Evolutionary conservation across 2,113 vertebrate genomes (phyloP).

Genomic region (Physeter macrocephalus): DNA sequence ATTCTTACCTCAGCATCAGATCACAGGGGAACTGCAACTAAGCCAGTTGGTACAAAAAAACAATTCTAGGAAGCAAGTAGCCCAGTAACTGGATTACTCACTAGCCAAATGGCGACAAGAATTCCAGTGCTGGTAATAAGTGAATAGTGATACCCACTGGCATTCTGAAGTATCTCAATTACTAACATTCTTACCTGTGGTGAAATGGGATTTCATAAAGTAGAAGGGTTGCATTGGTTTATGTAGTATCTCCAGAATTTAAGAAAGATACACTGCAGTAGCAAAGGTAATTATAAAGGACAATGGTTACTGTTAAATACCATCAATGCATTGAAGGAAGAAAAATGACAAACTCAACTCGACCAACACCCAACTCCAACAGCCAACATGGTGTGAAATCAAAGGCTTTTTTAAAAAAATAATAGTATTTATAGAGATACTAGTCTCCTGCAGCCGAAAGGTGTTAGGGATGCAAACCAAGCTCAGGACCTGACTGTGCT

Average conservation of each 20-base stretch:
- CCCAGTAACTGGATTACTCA: neutral
- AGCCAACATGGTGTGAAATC: neutral
- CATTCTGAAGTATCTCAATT: neutral
- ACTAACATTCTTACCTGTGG: neutral
- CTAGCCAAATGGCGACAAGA: neutral
- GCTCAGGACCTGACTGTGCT: neutral
- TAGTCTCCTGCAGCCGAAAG: neutral
- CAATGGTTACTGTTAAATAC: neutral
- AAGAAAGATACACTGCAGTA: neutral
- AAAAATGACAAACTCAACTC: neutral
- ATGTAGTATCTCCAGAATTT: neutral
- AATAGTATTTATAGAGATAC: neutral
- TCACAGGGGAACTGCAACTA: neutral
- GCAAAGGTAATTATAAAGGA: neutral
- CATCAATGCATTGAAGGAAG: neutral
- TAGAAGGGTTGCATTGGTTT: neutral
- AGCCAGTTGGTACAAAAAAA: neutral
- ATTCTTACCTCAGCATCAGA: neutral
- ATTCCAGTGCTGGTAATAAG: neutral
- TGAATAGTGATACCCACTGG: neutral
- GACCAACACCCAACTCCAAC: neutral
- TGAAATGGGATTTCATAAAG: neutral
- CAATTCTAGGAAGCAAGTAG: neutral
- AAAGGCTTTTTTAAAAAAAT: neutral
- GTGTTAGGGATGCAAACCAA: neutral